Base-by-base conservation (phyloP, 2,888 invertebrate species). In the Adelognathus sp. region DNA sequence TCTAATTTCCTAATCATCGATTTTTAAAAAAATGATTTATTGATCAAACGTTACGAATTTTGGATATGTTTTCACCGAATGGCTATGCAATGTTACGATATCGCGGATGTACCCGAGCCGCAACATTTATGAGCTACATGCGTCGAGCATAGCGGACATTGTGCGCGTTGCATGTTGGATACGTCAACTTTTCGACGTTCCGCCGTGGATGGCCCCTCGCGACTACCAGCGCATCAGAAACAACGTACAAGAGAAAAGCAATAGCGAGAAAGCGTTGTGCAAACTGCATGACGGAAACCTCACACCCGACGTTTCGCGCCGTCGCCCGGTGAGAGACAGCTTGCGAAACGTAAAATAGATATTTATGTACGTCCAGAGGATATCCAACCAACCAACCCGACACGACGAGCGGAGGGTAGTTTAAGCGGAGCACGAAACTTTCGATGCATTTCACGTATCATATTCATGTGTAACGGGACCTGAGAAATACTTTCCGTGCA, bases 311-410 rank as follows among this genome's bases (percentile, higher is more conserved):
- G 16, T 39, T 41, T 24, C 24, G 27, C 27, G 27, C 27, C 27
- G 27, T 44, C 44, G 18, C 31, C 31, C 44, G n/a, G 50, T 21
- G 21, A 21, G 33, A 21, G 39, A 27, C 64, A 14, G 14, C 50
- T 24, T 3, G 21, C 50, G 21, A 29, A 66, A 52, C 66, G n/a
- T n/a, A n/a, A n/a, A n/a, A 27, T 66, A 9, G 52, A 66, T 66
- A 66, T 66, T 66, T 66, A 66, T 66, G 66, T 36, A 27, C 50
- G 50, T 66, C 52, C 36, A 33, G 66, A 27, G 66, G 24, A 33
- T 31, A 9, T 9, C 6, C 66, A 16, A 9, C 6, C 50, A n/a
- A 31, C 14, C 24, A 27, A 27, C 36, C 9, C 16, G 66, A 39
- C 52, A 5, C 66, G 21, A 9, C 21, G 27, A 4, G 11, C 27